Evolutionary conservation across 2,113 vertebrate species (phyloP).

Genomic region (Addax nasomaculatus): DNA sequence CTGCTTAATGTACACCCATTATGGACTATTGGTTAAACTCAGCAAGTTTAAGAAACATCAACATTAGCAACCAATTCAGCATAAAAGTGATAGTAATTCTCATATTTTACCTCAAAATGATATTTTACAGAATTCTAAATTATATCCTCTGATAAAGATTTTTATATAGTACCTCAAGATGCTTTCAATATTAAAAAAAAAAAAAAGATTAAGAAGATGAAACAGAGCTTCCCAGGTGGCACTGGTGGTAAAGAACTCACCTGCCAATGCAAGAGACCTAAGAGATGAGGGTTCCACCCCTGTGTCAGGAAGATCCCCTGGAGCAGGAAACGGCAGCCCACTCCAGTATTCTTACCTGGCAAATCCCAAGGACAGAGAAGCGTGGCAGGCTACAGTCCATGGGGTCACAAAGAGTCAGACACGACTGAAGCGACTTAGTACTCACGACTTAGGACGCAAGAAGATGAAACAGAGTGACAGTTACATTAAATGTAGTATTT

Average conservation of each 20-base stretch:
- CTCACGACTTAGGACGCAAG: background rate
- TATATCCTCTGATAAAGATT: background rate
- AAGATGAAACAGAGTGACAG: background rate
- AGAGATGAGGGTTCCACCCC: background rate
- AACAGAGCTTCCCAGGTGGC: background rate
- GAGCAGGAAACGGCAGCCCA: background rate
- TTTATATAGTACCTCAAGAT: background rate
- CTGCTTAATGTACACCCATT: background rate
- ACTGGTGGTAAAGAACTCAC: background rate
- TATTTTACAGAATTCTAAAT: slow-evolving; percentile 1
- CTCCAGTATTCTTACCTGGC: background rate
- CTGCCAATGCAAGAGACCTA: background rate
- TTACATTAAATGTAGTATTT: background rate
- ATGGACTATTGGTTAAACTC: background rate
- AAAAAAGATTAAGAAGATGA: background rate
- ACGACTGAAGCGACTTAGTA: background rate
- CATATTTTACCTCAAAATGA: background rate
- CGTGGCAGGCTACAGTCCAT: background rate
- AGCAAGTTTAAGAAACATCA: background rate
- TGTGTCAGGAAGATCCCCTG: background rate
- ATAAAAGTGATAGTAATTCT: background rate
- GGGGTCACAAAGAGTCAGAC: background rate
- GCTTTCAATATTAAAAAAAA: background rate
- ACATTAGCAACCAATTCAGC: background rate
- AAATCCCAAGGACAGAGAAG: background rate